Evolutionary conservation across 2,113 vertebrate genomes (phyloP).

Genomic region (Benitochromis conjunctus): DNA sequence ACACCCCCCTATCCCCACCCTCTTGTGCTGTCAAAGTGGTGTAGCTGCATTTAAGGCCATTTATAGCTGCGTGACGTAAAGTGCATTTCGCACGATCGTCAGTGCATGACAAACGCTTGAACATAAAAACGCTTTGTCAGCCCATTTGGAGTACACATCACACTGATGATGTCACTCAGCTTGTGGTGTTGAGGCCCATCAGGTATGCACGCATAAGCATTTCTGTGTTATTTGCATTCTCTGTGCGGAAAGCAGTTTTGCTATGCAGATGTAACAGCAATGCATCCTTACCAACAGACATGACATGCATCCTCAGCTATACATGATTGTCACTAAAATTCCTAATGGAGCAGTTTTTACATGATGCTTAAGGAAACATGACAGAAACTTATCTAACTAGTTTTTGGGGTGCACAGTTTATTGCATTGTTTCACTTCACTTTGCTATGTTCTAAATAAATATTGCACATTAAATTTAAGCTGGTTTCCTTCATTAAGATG

Average conservation of each 20-base stretch:
- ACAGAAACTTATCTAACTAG: background rate
- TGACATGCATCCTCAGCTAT: background rate
- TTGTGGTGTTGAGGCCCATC: background rate
- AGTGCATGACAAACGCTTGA: slow-evolving; percentile 11
- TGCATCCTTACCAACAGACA: background rate
- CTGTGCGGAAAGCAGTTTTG: background rate
- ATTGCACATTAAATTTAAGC: background rate
- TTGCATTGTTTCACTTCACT: background rate
- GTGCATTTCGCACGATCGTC: background rate
- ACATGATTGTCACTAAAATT: background rate
- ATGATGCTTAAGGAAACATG: background rate
- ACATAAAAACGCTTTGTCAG: slow-evolving; percentile 37
- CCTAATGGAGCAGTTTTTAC: background rate
- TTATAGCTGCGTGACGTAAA: background rate
- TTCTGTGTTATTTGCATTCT: slow-evolving; percentile 19
- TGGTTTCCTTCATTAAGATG: background rate
- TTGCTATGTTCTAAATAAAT: background rate
- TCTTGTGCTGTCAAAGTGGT: background rate
- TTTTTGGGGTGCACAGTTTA: background rate
- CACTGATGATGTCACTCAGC: background rate
- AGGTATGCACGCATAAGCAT: slow-evolving; percentile 24
- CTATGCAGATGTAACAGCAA: background rate
- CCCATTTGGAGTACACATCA: slow-evolving; percentile 20
- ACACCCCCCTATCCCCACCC: background rate
- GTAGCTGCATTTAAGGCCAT: background rate